Evolutionary conservation across 2,888 invertebrate species (phyloP), one percentile per base, ranked within the genome.

Genomic region (Ectemnius continuus): DNA sequence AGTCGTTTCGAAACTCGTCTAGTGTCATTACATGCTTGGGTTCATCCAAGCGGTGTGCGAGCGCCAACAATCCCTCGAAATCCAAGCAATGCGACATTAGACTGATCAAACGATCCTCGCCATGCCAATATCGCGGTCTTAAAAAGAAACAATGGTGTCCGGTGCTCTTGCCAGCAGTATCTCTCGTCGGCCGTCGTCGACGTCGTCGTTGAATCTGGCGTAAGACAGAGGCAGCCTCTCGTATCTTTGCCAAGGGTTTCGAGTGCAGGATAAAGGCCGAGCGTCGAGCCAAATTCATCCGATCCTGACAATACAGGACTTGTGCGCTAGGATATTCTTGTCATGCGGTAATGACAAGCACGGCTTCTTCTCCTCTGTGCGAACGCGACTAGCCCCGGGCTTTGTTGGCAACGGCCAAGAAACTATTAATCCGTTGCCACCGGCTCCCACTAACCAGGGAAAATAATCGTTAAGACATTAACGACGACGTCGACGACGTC

Each of bases 391-490:
- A 11, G 59, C 63, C 16, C 4, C 48, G 36, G 57, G 47, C 23
- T 58, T n/a, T 20, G 46, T 63, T 62, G 72, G 72, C 79, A 68
- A 16, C 23, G 69, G 63, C 60, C 70, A 73, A 75, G 71, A 76
- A 74, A 79, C 70, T 76, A 75, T 82, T 82, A 80, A 82, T 82
- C 78, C 80, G 61, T 76, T 82, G 60, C 59, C 64, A 58, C 67
- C 56, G 52, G 70, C 73, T 80, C 80, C 60, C 74, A 61, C 74
- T 73, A 79, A 80, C 78, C 62, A 70, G 70, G 48, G 72, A 75
- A 8, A 74, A 70, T 82, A 82, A 82, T 82, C 77, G 79, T 56
- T 16, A 36, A 11, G 64, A 68, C 56, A 79, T 81, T 80, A 78
- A 59, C 71, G 65, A 80, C 57, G 36, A 23, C 58, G 65, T 80